These are phyloP conservation scores for Eurystomus glaucurus DNA, from an alignment of 2,797 vertebrate genomes.

Conservation along the genomic window DNA sequence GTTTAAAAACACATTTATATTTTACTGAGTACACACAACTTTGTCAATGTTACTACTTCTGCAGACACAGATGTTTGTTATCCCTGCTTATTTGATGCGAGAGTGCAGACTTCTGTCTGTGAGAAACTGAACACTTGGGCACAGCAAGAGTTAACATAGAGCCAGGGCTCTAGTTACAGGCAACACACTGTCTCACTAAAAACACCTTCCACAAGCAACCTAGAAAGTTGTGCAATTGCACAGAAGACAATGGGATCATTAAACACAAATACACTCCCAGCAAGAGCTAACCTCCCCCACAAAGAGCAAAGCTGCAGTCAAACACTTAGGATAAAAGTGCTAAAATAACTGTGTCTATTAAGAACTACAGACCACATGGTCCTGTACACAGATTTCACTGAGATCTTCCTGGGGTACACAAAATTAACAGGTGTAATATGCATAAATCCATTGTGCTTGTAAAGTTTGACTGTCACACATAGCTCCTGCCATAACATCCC, in stretches of 20 bases:
- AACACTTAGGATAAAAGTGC: neutral
- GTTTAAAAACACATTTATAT: neutral
- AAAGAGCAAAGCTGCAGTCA: neutral
- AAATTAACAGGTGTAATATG: neutral
- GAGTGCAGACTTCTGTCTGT: too few species aligned
- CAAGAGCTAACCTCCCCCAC: neutral
- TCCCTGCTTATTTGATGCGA: neutral
- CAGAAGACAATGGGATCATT: neutral
- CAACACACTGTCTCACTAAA: neutral
- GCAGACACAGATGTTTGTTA: neutral
- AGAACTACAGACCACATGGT: neutral
- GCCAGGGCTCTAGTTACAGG: neutral
- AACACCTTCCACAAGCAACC: neutral
- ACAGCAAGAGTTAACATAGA: constrained; percentile 8
- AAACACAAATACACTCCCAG: neutral
- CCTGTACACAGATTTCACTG: neutral
- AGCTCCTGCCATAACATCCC: neutral
- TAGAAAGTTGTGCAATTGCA: neutral
- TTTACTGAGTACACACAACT: neutral
- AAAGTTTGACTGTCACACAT: neutral
- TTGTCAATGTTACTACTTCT: neutral
- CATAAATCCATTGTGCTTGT: neutral
- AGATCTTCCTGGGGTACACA: neutral
- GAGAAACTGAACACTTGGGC: neutral
- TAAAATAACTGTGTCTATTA: neutral